A percentile compares a stretch with the other conserved stretches of the same genome.
phyloP scores from a whole-genome alignment of 2,888 invertebrate genomes.

The Andrena minutula region DNA sequence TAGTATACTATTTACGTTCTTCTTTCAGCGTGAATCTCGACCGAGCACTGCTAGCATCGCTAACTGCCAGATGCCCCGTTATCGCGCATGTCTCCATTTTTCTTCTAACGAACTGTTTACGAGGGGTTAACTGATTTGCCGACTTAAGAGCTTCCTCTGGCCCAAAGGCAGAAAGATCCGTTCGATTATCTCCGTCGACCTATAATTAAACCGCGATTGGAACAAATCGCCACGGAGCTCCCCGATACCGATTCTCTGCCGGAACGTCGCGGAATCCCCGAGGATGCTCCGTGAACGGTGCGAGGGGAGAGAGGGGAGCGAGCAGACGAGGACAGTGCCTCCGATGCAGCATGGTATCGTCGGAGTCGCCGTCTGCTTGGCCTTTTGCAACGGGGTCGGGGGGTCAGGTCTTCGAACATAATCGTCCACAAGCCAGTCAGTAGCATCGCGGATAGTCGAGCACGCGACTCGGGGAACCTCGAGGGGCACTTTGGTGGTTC shows the following conservation, averaged over 20 bases:
- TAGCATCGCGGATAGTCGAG: conserved; percentile 40
- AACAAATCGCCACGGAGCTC: conserved; percentile 19
- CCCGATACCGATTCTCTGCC: not conserved
- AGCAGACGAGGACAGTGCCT: conserved; percentile 39
- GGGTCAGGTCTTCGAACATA: conserved; percentile 53
- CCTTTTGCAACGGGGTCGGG: conserved; percentile 57
- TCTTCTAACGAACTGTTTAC: not conserved
- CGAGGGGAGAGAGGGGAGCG: not conserved
- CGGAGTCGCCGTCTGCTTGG: conserved; percentile 51
- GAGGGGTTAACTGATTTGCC: not conserved
- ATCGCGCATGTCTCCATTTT: not conserved
- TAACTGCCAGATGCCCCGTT: not conserved
- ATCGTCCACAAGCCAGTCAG: conserved; percentile 48
- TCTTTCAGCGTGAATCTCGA: not conserved
- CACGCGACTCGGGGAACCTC: conserved; percentile 36
- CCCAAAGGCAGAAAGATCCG: conserved; percentile 46
- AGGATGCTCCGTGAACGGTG: not conserved
- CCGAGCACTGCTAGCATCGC: not conserved
- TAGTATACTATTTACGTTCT: no score
- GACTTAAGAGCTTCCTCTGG: not conserved
- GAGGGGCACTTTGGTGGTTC: not conserved
- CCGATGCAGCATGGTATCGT: conserved; percentile 36
- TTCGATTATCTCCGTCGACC: conserved; percentile 30
- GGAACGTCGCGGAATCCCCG: conserved; percentile 17
- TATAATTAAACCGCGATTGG: conserved; percentile 58